Percentiles rank a stretch among this genome's conserved stretches.
Evolutionary conservation across 1,140 invertebrate genomes (phyloP).

Genomic region (Druon quercuslanigerum): DNA sequence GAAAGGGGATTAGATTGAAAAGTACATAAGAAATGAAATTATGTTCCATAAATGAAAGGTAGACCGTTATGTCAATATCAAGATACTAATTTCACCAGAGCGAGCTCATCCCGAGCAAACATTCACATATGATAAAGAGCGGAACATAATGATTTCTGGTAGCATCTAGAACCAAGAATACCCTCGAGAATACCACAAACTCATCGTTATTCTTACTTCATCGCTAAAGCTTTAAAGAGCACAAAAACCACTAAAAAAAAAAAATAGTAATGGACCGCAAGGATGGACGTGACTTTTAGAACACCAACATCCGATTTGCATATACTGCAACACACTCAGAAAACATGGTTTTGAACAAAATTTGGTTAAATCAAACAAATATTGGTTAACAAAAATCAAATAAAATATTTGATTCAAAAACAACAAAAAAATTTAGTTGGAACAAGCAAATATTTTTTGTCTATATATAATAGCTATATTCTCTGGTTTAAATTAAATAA

Average conservation of each 20-base stretch:
- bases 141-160: constrained; percentile 21
- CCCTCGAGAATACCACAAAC: background rate
- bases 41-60: background rate
- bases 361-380: no score
- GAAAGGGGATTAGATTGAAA: background rate
- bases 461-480: no score
- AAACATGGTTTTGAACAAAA: no score
- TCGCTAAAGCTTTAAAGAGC: constrained; percentile 3
- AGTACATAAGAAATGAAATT: background rate
- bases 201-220: constrained; percentile 1
- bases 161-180: constrained; percentile 5
- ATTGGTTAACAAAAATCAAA: no score
- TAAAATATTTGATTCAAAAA: no score
- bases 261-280: constrained; percentile 11
- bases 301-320: background rate
- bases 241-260: constrained; percentile 2
- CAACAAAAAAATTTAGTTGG: no score
- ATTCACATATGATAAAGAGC: constrained; percentile 25
- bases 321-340: background rate
- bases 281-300: constrained; percentile 17
- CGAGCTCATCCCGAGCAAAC: background rate
- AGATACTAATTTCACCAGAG: constrained; percentile 16
- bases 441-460: no score
- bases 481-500: no score
- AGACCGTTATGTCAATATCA: constrained; percentile 17